These are phyloP conservation scores for Apteryx mantelli DNA, from an alignment of 2,113 vertebrate species.

Conservation along the genomic window DNA sequence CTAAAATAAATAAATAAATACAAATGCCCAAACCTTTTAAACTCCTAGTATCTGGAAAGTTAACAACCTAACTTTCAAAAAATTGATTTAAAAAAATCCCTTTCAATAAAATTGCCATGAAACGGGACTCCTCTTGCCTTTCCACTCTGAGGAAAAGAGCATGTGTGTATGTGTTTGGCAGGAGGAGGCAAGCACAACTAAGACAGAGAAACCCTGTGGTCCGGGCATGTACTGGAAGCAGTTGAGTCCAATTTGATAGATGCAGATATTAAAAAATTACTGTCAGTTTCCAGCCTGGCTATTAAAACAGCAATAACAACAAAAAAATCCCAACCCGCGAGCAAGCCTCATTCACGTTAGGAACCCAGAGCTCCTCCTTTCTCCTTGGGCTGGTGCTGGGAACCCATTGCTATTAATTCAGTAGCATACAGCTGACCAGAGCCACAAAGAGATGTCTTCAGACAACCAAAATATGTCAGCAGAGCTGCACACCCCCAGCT, in stretches of 20 bases:
- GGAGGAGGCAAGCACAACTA: not conserved
- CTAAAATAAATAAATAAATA: constrained; percentile 38
- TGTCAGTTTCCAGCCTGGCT: not conserved
- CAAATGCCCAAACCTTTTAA: not conserved
- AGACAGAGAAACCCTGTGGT: not conserved
- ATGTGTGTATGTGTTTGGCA: not conserved
- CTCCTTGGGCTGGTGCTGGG: not conserved
- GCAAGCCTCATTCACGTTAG: not conserved
- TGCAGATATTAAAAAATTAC: not conserved
- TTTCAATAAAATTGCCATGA: not conserved
- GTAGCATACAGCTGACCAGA: not conserved
- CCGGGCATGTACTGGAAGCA: not conserved
- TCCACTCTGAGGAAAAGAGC: not conserved
- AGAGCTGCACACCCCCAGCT: not conserved
- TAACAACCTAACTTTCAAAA: not conserved
- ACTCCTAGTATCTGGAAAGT: not conserved
- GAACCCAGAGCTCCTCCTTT: not conserved
- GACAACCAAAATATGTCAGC: not conserved
- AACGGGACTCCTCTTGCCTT: not conserved
- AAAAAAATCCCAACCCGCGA: not conserved
- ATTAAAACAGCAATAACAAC: not conserved
- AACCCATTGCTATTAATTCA: not conserved
- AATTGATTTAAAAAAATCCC: not conserved
- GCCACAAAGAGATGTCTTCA: not conserved
- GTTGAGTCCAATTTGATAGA: not conserved